Evolutionary conservation across 1,140 invertebrate genomes (phyloP).

Genomic region (Marisa cornuarietis): DNA sequence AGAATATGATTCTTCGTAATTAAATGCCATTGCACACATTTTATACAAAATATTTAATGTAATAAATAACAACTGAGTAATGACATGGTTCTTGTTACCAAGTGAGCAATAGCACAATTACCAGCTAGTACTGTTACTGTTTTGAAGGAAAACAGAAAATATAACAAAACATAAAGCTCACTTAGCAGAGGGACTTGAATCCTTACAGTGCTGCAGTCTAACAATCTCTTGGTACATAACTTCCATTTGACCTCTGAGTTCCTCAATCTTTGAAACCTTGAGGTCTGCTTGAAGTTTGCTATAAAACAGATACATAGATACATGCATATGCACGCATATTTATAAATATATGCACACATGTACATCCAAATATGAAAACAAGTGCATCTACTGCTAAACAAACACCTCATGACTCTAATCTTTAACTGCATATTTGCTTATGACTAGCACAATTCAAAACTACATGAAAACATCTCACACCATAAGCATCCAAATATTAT

Average conservation of each 20-base stretch:
- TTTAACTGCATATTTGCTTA: too few relatives aligned
- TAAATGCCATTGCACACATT: too few relatives aligned
- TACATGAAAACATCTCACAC: too few relatives aligned
- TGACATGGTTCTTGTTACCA: too few relatives aligned
- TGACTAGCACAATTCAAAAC: too few relatives aligned
- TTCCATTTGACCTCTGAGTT: constrained; percentile 61
- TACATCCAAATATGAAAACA: neutral
- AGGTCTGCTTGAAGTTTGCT: constrained; percentile 62
- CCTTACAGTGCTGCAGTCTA: constrained; percentile 55
- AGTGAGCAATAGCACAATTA: too few relatives aligned
- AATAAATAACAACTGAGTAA: too few relatives aligned
- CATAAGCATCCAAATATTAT: too few relatives aligned
- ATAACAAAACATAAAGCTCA: constrained; percentile 5
- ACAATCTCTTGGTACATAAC: constrained; percentile 58
- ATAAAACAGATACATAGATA: constrained; percentile 23
- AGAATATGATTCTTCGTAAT: neutral
- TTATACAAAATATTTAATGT: too few relatives aligned
- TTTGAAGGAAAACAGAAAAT: too few relatives aligned
- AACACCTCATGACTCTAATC: too few relatives aligned
- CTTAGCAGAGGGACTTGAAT: constrained; percentile 28
- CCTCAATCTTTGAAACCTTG: constrained; percentile 62
- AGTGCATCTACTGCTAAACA: too few relatives aligned
- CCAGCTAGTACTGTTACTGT: neutral
- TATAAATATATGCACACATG: neutral
- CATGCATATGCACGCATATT: neutral